These are phyloP conservation scores for Anoplophora glabripennis DNA, from an alignment of 1,140 invertebrate species.

Conservation along the genomic window DNA sequence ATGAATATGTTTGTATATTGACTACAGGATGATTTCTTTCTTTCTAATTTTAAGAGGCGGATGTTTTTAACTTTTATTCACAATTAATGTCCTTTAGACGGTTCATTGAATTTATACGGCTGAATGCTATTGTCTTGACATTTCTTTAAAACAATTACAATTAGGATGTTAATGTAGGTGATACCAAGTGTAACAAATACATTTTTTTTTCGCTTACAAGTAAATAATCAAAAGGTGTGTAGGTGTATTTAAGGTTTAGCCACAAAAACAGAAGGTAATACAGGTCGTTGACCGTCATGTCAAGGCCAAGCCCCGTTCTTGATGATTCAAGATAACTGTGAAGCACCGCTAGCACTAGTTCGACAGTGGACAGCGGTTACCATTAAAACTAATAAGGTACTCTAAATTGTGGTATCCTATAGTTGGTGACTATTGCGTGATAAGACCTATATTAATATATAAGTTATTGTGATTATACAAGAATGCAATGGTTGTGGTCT, in stretches of 20 bases:
- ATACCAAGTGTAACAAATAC: too few relatives aligned
- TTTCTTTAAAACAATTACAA: too few relatives aligned
- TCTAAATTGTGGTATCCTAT: background rate
- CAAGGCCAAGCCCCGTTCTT: slow-evolving; percentile 39
- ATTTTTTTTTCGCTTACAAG: background rate
- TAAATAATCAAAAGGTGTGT: slow-evolving; percentile 7
- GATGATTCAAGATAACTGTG: slow-evolving; percentile 34
- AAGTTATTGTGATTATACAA: slow-evolving; percentile 23
- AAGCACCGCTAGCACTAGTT: slow-evolving; percentile 10
- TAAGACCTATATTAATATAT: slow-evolving; percentile 19
- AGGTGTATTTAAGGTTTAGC: slow-evolving; percentile 30
- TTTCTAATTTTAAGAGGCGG: too few relatives aligned
- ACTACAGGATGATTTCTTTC: too few relatives aligned
- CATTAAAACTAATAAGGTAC: slow-evolving; percentile 9
- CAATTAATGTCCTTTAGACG: too few relatives aligned
- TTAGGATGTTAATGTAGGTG: too few relatives aligned
- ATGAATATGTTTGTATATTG: too few relatives aligned
- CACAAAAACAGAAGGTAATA: slow-evolving; percentile 29
- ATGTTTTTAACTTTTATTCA: too few relatives aligned
- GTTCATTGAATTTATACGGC: too few relatives aligned
- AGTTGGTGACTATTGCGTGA: slow-evolving; percentile 9
- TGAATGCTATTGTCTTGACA: too few relatives aligned
- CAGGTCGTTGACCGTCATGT: slow-evolving; percentile 40
- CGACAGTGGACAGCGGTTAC: slow-evolving; percentile 5
- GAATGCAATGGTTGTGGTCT: slow-evolving; percentile 38